These are phyloP conservation scores for Cherax quadricarinatus DNA, from an alignment of 1,140 invertebrate genomes.

Conservation along the genomic window DNA sequence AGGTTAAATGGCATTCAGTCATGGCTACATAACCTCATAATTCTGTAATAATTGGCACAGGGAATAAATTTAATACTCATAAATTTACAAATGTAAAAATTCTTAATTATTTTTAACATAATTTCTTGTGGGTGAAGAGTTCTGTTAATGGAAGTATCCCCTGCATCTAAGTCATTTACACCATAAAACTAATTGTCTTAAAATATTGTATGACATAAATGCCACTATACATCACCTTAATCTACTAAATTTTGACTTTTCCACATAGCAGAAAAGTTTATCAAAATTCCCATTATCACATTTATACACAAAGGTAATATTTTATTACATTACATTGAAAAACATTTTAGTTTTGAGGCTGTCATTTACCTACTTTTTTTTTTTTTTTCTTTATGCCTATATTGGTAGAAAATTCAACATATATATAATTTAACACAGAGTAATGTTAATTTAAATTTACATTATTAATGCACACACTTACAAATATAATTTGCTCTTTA, in stretches of 20 bases:
- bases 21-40: background rate
- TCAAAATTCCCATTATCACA: background rate
- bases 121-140: background rate
- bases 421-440: too few species aligned
- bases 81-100: background rate
- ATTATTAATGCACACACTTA: too few species aligned
- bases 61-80: background rate
- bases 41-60: background rate
- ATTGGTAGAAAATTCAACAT: too few species aligned
- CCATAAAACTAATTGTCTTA: too few species aligned
- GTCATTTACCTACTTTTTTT: too few species aligned
- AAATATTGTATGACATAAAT: background rate
- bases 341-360: too few species aligned
- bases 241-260: background rate
- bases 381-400: too few species aligned
- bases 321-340: too few species aligned
- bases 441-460: too few species aligned
- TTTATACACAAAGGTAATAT: background rate
- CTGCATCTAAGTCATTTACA: background rate
- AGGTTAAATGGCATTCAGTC: slow-evolving; percentile 2
- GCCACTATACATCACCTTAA: background rate
- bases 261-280: background rate
- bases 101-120: background rate
- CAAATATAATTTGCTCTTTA: too few species aligned
- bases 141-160: background rate